These are phyloP conservation scores for Allacma fusca DNA, from an alignment of 2,888 invertebrate genomes.

Conservation along the genomic window DNA sequence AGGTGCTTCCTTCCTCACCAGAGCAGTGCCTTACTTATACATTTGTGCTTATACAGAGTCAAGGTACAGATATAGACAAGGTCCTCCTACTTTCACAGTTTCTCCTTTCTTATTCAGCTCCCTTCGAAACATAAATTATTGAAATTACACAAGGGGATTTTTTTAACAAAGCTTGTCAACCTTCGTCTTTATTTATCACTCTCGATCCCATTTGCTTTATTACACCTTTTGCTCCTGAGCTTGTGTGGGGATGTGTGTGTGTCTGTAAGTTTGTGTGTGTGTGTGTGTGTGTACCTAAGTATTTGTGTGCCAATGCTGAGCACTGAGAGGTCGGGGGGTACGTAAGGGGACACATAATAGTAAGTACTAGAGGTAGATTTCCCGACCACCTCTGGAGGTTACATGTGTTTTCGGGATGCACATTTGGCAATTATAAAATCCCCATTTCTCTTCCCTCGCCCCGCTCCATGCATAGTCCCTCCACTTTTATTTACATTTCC, in stretches of 20 bases:
- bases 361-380: too few species aligned
- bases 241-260: too few species aligned
- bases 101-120: background rate
- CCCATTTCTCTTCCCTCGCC: constrained; percentile 6
- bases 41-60: too few species aligned
- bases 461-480: background rate
- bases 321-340: too few species aligned
- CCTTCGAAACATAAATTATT: constrained; percentile 40
- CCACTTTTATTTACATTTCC: background rate
- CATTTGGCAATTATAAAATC: constrained; percentile 33
- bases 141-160: constrained; percentile 39
- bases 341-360: too few species aligned
- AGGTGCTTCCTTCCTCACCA: constrained; percentile 21
- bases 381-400: background rate
- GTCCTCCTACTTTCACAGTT: too few species aligned
- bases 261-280: background rate
- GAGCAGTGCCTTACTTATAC: too few species aligned
- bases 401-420: constrained; percentile 17
- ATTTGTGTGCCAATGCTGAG: too few species aligned
- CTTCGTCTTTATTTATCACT: constrained; percentile 43
- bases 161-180: constrained; percentile 42
- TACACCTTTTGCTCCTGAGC: constrained; percentile 19
- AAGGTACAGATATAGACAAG: too few species aligned
- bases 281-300: background rate
- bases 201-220: constrained; percentile 41